phyloP scores from a whole-genome alignment of 2,113 vertebrate genomes.

The Gasterosteus nipponicus region DNA sequence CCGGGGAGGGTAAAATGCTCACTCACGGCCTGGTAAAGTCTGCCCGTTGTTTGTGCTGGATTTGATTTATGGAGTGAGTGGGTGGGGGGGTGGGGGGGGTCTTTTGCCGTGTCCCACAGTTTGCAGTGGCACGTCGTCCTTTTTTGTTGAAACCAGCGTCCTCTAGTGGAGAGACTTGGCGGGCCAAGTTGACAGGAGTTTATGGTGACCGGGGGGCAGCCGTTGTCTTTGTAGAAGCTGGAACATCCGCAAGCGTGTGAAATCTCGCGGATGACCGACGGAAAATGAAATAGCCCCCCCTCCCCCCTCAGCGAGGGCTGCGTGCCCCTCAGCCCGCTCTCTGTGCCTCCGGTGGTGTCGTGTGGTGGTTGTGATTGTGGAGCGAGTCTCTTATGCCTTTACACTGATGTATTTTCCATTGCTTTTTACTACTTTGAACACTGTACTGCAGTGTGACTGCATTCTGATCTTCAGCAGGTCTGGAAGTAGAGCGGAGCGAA shows the following conservation, averaged over 20 bases:
- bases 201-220: not conserved
- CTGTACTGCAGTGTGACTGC: slow-evolving; percentile 70
- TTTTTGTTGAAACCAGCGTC: slow-evolving; percentile 71
- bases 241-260: not conserved
- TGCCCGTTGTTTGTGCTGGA: slow-evolving; percentile 46
- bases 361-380: slow-evolving; percentile 71
- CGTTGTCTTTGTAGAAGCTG: slow-evolving; percentile 43
- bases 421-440: slow-evolving; percentile 78
- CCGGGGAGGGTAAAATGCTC: not conserved
- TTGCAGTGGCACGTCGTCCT: slow-evolving; percentile 71
- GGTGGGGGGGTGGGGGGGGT: slow-evolving; percentile 29
- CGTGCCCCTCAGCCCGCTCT: slow-evolving; percentile 48
- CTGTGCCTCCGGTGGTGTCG: slow-evolving; percentile 68
- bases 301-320: not conserved
- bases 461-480: slow-evolving; percentile 81
- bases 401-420: slow-evolving; percentile 76
- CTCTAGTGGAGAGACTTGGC: slow-evolving; percentile 85
- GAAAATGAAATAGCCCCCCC: not conserved
- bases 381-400: slow-evolving; percentile 77
- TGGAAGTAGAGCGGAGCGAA: slow-evolving; percentile 77
- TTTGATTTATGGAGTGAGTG: slow-evolving; percentile 61
- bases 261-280: not conserved
- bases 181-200: slow-evolving; percentile 85
- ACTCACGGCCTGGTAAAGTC: slow-evolving; percentile 7
- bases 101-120: slow-evolving; percentile 69